Conservation (phyloP, 2,797 vertebrate species). For the Alcedo quadribrachys region DNA sequence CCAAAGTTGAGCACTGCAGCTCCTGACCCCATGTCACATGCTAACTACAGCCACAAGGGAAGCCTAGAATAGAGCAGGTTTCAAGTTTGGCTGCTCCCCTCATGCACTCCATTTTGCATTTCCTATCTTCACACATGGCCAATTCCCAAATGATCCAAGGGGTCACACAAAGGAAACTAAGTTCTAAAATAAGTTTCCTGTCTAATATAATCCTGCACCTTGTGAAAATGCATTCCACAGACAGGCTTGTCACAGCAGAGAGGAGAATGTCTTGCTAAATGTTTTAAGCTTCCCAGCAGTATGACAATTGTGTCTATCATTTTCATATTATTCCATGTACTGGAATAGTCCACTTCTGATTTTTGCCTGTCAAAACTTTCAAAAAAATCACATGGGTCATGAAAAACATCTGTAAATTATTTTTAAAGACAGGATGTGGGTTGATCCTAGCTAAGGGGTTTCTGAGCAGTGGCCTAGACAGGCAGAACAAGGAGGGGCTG, state of each 20-base stretch:
- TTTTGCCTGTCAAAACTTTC: not conserved
- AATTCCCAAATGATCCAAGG: not conserved
- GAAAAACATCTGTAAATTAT: not conserved
- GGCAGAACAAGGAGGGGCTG: not conserved
- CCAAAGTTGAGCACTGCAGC: not conserved
- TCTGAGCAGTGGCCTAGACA: not conserved
- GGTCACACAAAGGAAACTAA: not conserved
- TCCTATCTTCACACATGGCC: not conserved
- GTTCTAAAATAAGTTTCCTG: not conserved
- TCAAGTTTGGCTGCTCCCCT: not conserved
- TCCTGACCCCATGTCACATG: fast-evolving
- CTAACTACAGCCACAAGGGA: not conserved
- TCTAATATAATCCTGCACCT: not conserved
- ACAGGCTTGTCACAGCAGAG: not conserved
- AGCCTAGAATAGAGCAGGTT: not conserved
- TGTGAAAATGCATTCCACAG: not conserved
- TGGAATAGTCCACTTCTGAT: not conserved
- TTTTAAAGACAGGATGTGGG: not conserved
- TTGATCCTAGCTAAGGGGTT: not conserved
- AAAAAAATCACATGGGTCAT: not conserved
- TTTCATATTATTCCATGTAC: not conserved
- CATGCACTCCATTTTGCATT: not conserved
- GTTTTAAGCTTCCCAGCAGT: not conserved
- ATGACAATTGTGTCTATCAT: not conserved
- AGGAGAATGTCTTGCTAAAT: not conserved